Conservation (phyloP, 1,140 invertebrate species). For the Pentalonia nigronervosa region DNA sequence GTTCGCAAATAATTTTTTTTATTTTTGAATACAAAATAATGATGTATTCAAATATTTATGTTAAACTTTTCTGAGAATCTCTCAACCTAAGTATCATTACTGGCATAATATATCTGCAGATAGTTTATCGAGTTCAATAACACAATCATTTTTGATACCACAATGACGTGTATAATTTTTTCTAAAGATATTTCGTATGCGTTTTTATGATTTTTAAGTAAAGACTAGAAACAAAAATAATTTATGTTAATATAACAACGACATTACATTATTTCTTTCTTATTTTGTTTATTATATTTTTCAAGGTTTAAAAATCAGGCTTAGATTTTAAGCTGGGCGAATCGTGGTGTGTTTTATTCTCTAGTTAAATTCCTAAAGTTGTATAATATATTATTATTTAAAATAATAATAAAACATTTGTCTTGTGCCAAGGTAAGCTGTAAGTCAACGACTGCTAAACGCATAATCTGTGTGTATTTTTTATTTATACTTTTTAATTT, state of each 20-base stretch:
- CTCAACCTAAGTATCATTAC: neutral
- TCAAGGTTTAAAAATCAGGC: neutral
- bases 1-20: neutral
- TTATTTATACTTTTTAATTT: neutral
- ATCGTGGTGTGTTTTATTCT: neutral
- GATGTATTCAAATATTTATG: neutral
- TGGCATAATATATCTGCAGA: neutral
- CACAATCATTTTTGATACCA: neutral
- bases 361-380: neutral
- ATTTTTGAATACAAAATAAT: neutral
- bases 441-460: neutral
- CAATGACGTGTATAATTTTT: neutral
- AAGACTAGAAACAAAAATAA: neutral
- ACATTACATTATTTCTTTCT: neutral
- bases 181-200: neutral
- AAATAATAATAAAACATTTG: neutral
- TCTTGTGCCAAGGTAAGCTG: neutral
- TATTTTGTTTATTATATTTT: neutral
- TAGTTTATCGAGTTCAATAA: neutral
- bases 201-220: neutral
- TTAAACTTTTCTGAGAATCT: neutral
- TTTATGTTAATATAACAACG: neutral
- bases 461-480: neutral
- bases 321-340: neutral
- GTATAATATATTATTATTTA: neutral